These are phyloP conservation scores for Chrysoperla carnea DNA, from an alignment of 1,140 invertebrate species.

Conservation along the genomic window DNA sequence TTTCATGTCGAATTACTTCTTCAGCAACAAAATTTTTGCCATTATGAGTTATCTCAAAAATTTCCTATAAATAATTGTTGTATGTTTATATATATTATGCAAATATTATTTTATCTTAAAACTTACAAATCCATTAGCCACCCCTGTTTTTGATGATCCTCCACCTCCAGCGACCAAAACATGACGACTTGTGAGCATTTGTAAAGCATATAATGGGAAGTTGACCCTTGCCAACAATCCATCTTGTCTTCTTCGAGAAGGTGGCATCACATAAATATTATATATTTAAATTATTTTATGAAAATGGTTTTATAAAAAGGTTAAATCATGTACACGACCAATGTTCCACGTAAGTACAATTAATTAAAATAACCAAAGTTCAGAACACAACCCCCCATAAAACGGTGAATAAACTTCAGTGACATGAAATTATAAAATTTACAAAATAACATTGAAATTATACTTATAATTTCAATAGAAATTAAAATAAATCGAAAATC, in stretches of 20 bases:
- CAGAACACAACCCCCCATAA: too few species aligned
- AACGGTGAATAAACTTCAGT: too few species aligned
- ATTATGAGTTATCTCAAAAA: slow-evolving; percentile 76
- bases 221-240: slow-evolving; percentile 67
- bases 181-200: slow-evolving; percentile 80
- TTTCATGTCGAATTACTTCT: slow-evolving; percentile 75
- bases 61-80: slow-evolving; percentile 61
- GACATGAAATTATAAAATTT: too few species aligned
- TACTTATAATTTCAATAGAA: too few species aligned
- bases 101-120: slow-evolving; percentile 5
- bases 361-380: too few species aligned
- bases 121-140: slow-evolving; percentile 88
- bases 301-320: too few species aligned
- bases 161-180: slow-evolving; percentile 90
- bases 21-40: slow-evolving; percentile 63
- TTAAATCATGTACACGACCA: too few species aligned
- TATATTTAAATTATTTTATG: too few species aligned
- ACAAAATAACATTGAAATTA: too few species aligned
- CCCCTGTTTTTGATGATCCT: slow-evolving; percentile 85
- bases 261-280: slow-evolving; percentile 10
- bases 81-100: slow-evolving; percentile 1
- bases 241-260: slow-evolving; percentile 29
- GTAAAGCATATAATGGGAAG: slow-evolving; percentile 82
- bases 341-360: too few species aligned
- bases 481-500: too few species aligned